Conservation (phyloP, 2,888 invertebrate species). For the Orchesellides sinensis region DNA sequence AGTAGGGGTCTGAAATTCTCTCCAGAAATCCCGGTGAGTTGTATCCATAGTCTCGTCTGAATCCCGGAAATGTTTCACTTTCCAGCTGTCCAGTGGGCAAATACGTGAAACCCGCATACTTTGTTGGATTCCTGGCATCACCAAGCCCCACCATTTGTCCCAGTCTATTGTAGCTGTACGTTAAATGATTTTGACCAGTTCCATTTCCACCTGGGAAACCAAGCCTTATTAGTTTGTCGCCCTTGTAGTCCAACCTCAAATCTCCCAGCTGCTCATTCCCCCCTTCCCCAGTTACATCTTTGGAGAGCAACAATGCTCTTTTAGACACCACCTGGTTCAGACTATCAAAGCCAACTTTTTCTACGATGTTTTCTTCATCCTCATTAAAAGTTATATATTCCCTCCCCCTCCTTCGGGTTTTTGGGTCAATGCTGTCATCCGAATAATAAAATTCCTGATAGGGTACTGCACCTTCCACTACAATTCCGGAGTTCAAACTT, state of each 20-base stretch:
- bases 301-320: too few relatives aligned
- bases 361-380: background rate
- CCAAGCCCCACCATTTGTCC: constrained; percentile 1
- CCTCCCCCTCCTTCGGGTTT: background rate
- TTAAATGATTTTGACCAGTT: background rate
- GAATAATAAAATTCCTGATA: too few relatives aligned
- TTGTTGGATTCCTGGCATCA: background rate
- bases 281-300: too few relatives aligned
- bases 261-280: too few relatives aligned
- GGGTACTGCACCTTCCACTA: too few relatives aligned
- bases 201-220: background rate
- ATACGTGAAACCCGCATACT: background rate
- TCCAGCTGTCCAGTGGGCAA: constrained; percentile 8
- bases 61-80: constrained; percentile 25
- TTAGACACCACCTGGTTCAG: too few relatives aligned
- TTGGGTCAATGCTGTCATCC: constrained; percentile 1
- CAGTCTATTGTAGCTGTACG: constrained; percentile 12
- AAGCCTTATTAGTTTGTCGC: too few relatives aligned
- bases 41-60: constrained; percentile 28
- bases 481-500: too few relatives aligned
- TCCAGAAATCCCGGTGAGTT: constrained; percentile 67
- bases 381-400: constrained; percentile 12
- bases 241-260: too few relatives aligned
- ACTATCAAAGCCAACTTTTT: too few relatives aligned
- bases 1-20: constrained; percentile 61